Evolutionary conservation across 2,113 vertebrate species (phyloP), one percentile per base, ranked within the genome.

Genomic region (Tor tambroides): DNA sequence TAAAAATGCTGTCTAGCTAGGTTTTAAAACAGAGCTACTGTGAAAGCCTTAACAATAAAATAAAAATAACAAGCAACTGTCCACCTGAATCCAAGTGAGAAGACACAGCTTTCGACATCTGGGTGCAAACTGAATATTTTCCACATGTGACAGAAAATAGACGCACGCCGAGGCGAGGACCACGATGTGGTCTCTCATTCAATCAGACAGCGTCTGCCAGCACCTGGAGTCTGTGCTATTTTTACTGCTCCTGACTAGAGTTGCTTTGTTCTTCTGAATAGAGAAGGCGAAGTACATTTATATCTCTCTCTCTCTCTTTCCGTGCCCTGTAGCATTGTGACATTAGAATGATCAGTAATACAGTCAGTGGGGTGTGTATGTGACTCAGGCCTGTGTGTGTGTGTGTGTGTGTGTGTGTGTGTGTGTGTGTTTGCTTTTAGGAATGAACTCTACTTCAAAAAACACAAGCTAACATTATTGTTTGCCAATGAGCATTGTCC

Each of bases 311-410:
- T 85, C 78, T 69, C n/a, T 86, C 30, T 86, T 56, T 78, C 46
- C 12, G 6, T 32, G 43, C 28, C 81, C 63, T 51, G 75, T 46
- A 89, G 69, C 74, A 56, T 14, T 51, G 76, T 80, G 81, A 87
- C 69, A 87, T 72, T 74, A 14, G 63, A 67, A 80, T 86, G 65
- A 86, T 89, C 54, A 74, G 85, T 51, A 80, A 76, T 59, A 82
- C 43, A 88, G 54, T 84, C 74, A 75, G 30, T 63, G 75, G 71
- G 79, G 80, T 86, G 49, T 67, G 85, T 75, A 28, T 23, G 75
- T 89, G 88, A 89, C 65, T 89, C 88, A 89, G 61, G 41, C 38
- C 65, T 78, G 56, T 87, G 72, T 84, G 46, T 56, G 74, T 83
- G 69, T 77, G 49, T 77, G 56, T 87, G 71, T 84, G 46, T 56